Evolutionary conservation across 2,797 vertebrate genomes (phyloP).

Genomic region (Pristis pectinata): DNA sequence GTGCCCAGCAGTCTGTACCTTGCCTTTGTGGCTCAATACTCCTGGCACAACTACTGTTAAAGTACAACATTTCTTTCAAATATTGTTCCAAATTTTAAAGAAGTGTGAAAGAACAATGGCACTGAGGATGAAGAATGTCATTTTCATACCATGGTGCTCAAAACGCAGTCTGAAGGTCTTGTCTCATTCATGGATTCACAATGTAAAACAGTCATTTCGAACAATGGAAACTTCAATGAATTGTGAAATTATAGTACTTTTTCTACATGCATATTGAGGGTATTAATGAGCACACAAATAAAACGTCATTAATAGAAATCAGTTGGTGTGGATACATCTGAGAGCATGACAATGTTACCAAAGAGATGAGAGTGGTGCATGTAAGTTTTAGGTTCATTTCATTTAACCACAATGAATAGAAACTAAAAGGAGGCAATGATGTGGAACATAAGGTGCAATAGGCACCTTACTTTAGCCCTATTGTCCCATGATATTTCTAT

Average conservation of each 20-base stretch:
- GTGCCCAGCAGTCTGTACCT: background rate
- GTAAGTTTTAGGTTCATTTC: background rate
- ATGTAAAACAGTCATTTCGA: background rate
- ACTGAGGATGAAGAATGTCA: background rate
- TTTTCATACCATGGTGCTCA: background rate
- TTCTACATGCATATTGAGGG: background rate
- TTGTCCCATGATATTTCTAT: constrained; percentile 15
- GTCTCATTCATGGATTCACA: background rate
- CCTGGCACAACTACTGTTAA: background rate
- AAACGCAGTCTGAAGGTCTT: background rate
- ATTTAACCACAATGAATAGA: background rate
- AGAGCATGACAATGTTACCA: background rate
- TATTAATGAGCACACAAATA: background rate
- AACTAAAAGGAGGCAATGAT: background rate
- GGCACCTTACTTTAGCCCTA: constrained; percentile 7
- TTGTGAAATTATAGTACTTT: background rate
- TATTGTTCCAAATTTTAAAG: background rate
- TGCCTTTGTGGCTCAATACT: background rate
- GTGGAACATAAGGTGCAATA: background rate
- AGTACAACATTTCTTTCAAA: background rate
- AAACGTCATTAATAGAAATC: background rate
- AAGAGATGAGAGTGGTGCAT: background rate
- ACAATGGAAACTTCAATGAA: background rate
- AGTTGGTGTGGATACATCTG: background rate
- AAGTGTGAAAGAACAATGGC: background rate